Base-by-base conservation (phyloP, 2,888 invertebrate genomes). In the Caradrina kadenii region DNA sequence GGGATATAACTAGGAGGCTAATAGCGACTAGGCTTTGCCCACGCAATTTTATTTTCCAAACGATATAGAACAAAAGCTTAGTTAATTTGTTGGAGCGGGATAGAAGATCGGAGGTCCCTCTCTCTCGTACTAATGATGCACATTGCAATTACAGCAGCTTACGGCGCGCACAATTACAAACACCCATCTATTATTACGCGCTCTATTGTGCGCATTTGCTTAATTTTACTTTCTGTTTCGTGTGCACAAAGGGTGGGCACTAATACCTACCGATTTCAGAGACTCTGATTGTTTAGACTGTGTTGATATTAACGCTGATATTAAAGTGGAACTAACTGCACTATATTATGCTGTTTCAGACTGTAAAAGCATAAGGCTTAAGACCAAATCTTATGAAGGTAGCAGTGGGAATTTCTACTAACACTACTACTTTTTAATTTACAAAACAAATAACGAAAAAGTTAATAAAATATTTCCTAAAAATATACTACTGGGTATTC, bases 121-220 rank as follows among this genome's bases (percentile, higher is more conserved):
- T 82, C 73, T 69, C 48, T 35, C 73, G 81, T 84, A 86, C 88
- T 91, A 91, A 90, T 90, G 89, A 91, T 89, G 87, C 89, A 88
- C 84, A 86, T 82, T 89, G 90, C 87, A 92, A 92, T 92, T 91
- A 90, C 86, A 85, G 85, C 85, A 88, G 88, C 86, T 88, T 87
- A 88, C 82, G 59, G 69, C 54, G 80, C 73, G 82, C 81, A 85
- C 85, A 88, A 89, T 89, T 87, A 88, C 84, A 85, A 88, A 89
- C 85, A 84, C 80, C 83, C 86, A 89, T 91, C 85, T 87, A 89
- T 88, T 89, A 90, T 91, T 91, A 88, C 86, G 75, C 85, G 80
- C 61, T 76, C 67, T 80, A 75, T 73, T 76, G 76, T 79, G 81
- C 79, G 82, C 82, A 87, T 87, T 88, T 86, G 87, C 86, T 88